These are phyloP conservation scores for Ptilodon capucinus DNA, from an alignment of 2,888 invertebrate genomes.

Conservation along the genomic window DNA sequence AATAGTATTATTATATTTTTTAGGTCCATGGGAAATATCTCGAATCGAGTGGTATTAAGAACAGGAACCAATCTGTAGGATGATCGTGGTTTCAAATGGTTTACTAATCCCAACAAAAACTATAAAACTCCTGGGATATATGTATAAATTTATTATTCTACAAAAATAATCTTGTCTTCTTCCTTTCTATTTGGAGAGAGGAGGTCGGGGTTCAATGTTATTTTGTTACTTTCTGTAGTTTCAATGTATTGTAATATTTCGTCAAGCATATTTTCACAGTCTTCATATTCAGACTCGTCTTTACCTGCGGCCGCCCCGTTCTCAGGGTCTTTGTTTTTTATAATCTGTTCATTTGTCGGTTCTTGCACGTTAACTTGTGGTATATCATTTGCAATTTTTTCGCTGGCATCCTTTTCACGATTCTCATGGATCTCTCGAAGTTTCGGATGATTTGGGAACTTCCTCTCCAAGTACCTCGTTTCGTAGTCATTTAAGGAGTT, in stretches of 20 bases:
- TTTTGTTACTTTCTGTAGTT: slow-evolving; percentile 38
- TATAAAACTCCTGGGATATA: too few relatives aligned
- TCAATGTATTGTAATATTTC: slow-evolving; percentile 71
- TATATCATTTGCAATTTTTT: slow-evolving; percentile 20
- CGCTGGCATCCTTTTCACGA: slow-evolving; percentile 26
- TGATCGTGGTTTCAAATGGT: too few relatives aligned
- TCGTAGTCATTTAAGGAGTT: slow-evolving; percentile 58
- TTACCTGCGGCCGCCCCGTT: slow-evolving; percentile 6
- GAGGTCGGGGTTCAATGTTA: slow-evolving; percentile 46
- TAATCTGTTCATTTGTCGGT: slow-evolving; percentile 9
- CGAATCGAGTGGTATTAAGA: too few relatives aligned
- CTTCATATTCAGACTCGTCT: slow-evolving; percentile 31
- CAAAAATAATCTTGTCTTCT: slow-evolving; percentile 61
- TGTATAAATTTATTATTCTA: slow-evolving; percentile 42
- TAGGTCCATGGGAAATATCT: too few relatives aligned
- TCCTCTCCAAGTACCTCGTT: slow-evolving; percentile 46
- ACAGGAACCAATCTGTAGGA: too few relatives aligned
- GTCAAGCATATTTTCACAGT: slow-evolving; percentile 62
- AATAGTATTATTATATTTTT: too few relatives aligned
- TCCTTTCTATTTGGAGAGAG: slow-evolving; percentile 61
- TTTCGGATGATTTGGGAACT: slow-evolving; percentile 42
- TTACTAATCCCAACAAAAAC: too few relatives aligned
- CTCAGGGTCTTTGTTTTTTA: slow-evolving; percentile 16
- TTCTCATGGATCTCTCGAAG: slow-evolving; percentile 30
- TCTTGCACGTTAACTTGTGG: slow-evolving; percentile 9